Evolutionary conservation across 37 sponge, comb jelly and placozoan genomes (phyloP).

Genomic region (Crambe crambe): DNA sequence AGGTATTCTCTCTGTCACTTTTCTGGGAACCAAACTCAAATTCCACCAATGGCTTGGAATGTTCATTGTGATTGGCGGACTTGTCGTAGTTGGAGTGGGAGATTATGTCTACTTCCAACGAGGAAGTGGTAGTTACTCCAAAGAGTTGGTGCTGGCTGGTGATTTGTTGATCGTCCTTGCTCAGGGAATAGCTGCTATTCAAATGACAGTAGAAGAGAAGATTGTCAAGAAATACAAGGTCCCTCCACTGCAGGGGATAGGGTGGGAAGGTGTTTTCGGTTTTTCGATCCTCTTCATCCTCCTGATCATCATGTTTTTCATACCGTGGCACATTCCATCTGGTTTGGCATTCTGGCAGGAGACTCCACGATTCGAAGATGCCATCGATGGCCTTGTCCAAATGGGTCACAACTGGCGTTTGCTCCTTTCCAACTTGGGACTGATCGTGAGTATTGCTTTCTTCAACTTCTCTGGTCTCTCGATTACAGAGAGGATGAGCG

Average conservation of each 20-base stretch:
- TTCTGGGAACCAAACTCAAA: slow-evolving; percentile 72
- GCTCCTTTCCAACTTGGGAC: slow-evolving; percentile 67
- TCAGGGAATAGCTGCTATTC: slow-evolving; percentile 86
- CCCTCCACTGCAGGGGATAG: slow-evolving; percentile 88
- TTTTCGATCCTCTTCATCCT: slow-evolving; percentile 70
- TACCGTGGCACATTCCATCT: slow-evolving; percentile 87
- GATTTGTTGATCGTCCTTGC: slow-evolving; percentile 91
- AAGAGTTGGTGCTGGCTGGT: slow-evolving; percentile 64
- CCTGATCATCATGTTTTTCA: slow-evolving; percentile 93
- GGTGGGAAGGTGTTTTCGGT: slow-evolving; percentile 98
- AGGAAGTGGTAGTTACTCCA: background rate
- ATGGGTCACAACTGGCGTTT: slow-evolving; percentile 56
- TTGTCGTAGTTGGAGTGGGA: slow-evolving; percentile 83
- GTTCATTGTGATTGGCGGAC: slow-evolving; percentile 88
- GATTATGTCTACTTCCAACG: slow-evolving; percentile 62
- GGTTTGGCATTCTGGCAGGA: slow-evolving; percentile 74
- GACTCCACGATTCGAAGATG: slow-evolving; percentile 78
- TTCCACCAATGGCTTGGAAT: slow-evolving; percentile 87
- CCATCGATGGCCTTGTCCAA: slow-evolving; percentile 85
- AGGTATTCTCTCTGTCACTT: slow-evolving; percentile 88
- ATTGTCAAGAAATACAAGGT: slow-evolving; percentile 90
- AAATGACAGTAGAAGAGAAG: slow-evolving; percentile 91
- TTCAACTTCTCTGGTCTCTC: slow-evolving; percentile 97
- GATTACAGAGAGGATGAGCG: slow-evolving; percentile 87
- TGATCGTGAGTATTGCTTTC: slow-evolving; percentile 92